Percentiles rank a stretch among this genome's conserved stretches.
Evolutionary conservation across 2,888 invertebrate species (phyloP).

Genomic region (Ptychoptera albimana): DNA sequence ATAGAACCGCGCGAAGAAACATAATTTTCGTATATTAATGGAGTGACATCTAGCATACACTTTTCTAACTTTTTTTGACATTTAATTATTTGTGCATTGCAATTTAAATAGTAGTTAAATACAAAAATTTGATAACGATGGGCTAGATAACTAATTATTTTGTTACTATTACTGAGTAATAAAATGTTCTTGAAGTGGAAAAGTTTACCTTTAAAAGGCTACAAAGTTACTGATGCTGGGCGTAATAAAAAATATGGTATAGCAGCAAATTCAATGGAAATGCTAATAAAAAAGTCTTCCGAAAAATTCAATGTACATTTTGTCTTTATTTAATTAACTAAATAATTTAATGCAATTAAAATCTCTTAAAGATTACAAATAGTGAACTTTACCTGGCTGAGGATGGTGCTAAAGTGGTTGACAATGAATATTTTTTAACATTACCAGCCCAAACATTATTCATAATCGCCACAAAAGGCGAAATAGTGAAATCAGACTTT

Average conservation of each 20-base stretch:
- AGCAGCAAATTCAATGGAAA: constrained; percentile 25
- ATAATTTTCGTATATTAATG: no score
- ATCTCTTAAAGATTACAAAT: constrained; percentile 18
- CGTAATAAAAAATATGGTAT: constrained; percentile 26
- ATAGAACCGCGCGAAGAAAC: no score
- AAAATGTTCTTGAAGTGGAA: no score
- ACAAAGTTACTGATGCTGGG: constrained; percentile 27
- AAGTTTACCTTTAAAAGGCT: constrained; percentile 20
- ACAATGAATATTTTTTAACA: constrained; percentile 60
- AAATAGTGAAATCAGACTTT: constrained; percentile 41
- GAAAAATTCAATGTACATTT: constrained; percentile 27
- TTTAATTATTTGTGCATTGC: no score
- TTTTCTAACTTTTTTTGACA: no score
- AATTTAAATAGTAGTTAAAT: no score
- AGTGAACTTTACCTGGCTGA: constrained; percentile 40
- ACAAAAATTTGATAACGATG: no score
- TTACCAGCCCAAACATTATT: constrained; percentile 60
- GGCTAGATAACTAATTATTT: no score
- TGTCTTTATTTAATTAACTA: not conserved
- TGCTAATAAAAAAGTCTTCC: constrained; percentile 23
- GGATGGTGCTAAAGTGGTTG: constrained; percentile 56
- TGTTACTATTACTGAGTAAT: no score
- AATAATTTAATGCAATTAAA: not conserved
- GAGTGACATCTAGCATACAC: no score
- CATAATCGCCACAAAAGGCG: constrained; percentile 35